Percentiles rank a stretch among this genome's conserved stretches.
Evolutionary conservation across 1,140 invertebrate species (phyloP).

Genomic region (Drosophila miranda): DNA sequence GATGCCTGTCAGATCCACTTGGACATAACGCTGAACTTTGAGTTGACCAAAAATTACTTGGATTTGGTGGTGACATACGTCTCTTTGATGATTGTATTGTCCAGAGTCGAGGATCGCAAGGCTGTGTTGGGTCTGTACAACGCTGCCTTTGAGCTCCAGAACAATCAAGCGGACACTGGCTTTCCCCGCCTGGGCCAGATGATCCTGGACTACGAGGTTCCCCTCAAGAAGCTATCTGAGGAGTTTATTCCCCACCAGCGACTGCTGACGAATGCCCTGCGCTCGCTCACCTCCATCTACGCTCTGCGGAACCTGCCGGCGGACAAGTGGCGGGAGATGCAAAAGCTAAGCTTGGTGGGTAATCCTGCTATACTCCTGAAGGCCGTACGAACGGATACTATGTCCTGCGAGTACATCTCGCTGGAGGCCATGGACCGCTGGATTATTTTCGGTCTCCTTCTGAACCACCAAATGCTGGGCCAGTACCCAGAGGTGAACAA

Average conservation of each 20-base stretch:
- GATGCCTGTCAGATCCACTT: conserved; percentile 97
- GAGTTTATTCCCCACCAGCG: conserved; percentile 98
- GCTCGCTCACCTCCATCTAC: conserved; percentile 94
- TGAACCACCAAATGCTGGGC: conserved; percentile 92
- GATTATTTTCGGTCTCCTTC: conserved; percentile 96
- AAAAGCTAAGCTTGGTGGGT: conserved; percentile 96
- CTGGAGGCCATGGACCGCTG: conserved; percentile 97
- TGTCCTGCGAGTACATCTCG: conserved; percentile 98
- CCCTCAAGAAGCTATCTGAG: conserved; percentile 97
- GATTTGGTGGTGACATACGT: conserved; percentile 97
- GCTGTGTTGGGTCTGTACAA: conserved; percentile 98
- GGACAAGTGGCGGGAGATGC: conserved; percentile 95
- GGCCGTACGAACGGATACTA: conserved; percentile 96
- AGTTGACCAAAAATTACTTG: conserved; percentile 97
- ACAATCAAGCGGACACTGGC: conserved; percentile 94
- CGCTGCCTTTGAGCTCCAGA: conserved; percentile 97
- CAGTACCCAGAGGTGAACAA: conserved; percentile 91
- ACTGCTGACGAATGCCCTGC: conserved; percentile 91
- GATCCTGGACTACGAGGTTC: conserved; percentile 98
- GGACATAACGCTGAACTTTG: conserved; percentile 98
- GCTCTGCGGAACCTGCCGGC: conserved; percentile 94
- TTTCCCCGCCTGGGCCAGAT: conserved; percentile 98
- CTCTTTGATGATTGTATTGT: conserved; percentile 97
- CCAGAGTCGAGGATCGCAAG: conserved; percentile 98
- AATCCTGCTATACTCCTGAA: conserved; percentile 96